Percentiles rank a stretch among this genome's conserved stretches.
These are phyloP conservation scores for Meta bourneti DNA, from an alignment of 2,888 invertebrate genomes.

Conservation along the genomic window DNA sequence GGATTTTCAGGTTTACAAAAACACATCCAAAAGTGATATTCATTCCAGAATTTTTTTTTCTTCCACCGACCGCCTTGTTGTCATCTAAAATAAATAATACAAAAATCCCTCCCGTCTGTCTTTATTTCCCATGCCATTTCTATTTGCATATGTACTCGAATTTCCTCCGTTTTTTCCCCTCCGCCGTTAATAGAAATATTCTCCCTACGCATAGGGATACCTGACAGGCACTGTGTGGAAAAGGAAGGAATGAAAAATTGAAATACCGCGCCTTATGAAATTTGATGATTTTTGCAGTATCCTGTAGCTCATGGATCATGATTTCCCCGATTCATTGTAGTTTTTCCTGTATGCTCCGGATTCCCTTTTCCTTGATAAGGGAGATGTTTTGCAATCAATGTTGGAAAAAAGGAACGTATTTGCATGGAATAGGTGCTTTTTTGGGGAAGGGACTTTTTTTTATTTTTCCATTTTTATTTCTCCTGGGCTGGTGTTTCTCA, in stretches of 20 bases:
- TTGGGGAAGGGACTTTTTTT: not conserved
- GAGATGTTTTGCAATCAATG: not conserved
- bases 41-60: not conserved
- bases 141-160: slow-evolving; percentile 53
- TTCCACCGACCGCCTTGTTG: not conserved
- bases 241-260: slow-evolving; percentile 43
- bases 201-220: not conserved
- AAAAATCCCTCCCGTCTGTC: slow-evolving; percentile 49
- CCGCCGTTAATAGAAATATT: slow-evolving; percentile 47
- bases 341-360: not conserved
- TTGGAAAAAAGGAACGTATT: not conserved
- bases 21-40: not conserved
- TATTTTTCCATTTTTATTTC: not conserved
- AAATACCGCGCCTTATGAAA: slow-evolving; percentile 42
- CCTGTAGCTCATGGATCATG: slow-evolving; percentile 44
- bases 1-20: not conserved
- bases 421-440: not conserved
- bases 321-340: slow-evolving; percentile 19
- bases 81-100: slow-evolving; percentile 13
- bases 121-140: slow-evolving; percentile 34
- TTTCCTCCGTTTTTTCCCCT: slow-evolving; percentile 1
- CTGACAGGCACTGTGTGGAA: not conserved
- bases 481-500: no score
- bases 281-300: slow-evolving; percentile 52
- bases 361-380: not conserved